Base-by-base conservation (phyloP, 2,888 invertebrate genomes). In the Steinernema scapterisci region DNA sequence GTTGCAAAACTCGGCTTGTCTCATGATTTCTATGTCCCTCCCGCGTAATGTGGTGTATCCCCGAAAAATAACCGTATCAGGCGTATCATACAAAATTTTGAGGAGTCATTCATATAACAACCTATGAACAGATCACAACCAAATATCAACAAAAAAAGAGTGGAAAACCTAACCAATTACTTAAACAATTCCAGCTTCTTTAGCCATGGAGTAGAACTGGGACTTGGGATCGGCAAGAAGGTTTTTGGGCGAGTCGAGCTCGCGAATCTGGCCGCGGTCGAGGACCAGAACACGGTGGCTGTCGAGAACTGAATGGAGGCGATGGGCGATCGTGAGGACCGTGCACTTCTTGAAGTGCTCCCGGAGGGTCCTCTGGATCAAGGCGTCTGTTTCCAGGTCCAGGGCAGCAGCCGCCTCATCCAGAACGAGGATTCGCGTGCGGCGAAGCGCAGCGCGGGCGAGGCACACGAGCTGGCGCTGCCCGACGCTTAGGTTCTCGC, bases 331-430 rank as follows among this genome's bases (percentile, higher is more conserved):
- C 21, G 86, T 86, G 7, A 86, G 77, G 19, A 86, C 93, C 0
- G 95, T 95, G 80, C 93, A 92, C 82, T 93, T 92, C 80, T 91
- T 91, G 88, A 95, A 94, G 63, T 92, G 92, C 76, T 92, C 91
- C 48, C 92, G 91, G 77, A 95, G 90, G 0, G 93, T 93, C 81
- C 92, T 91, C 92, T 93, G 90, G 3, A 84, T 74, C 16, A 83
- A 78, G 27, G 81, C 80, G 52, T 84, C 84, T 0, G 84, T 84
- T 71, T 84, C 83, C 43, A 82, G 79, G 71, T 84, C 86, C 2
- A 90, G 89, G 0, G 90, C 89, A 0, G 90, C 90, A 1, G 90
- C 90, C 0, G 90, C 90, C 82, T 91, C 31, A 44, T 44, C 43
- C n/a, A 73, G 44, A 16, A 44, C 52, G 31, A 90, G 83, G 0